Base-by-base conservation (phyloP, 2,797 vertebrate genomes). In the Valencia hispanica region DNA sequence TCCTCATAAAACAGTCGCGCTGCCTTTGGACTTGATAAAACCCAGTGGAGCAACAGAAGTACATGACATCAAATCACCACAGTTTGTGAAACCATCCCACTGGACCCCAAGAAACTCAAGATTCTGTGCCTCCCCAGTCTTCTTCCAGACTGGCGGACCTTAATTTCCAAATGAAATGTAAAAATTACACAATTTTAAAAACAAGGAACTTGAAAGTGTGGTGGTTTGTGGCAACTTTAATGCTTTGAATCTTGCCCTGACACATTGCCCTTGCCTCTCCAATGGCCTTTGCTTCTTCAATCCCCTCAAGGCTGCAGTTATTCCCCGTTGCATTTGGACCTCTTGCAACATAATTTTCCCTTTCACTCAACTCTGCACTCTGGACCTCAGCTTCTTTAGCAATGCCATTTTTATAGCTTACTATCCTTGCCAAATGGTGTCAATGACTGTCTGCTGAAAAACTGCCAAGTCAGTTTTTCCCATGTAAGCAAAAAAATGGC, bases 291-390 rank as follows among this genome's bases (percentile, higher is more conserved):
- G 65, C 65, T 18, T 45, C 39, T 15, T n/a, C 25, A 27, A 0
- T 43, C 39, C 15, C 14, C 65, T 68, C 39, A 5, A 45, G 39
- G 25, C 22, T 43, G 2, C 25, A 0, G 39, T 17, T 27, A 43
- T n/a, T 68, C 25, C 39, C 10, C 27, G 65, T 68, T 68, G 22
- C 22, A 3, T 66, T 65, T 41, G 63, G 5, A 12, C 36, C 36
- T 41, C 63, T 66, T 66, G 25, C 65, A 45, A 25, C 65, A 68
- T 43, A 68, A 25, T 68, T 43, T 27, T 55, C 10, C 53, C 25
- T 68, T 43, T 41, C 36, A n/a, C 39, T 41, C 65, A 68, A 68
- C 25, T 68, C 65, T 66, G 10, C 22, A 66, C 63, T 65, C 63
- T 66, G 63, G 15, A 15, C 65, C 27, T n/a, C 65, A 17, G 39